Base-by-base conservation (phyloP, 2,113 vertebrate species). In the Raja brachyura region DNA sequence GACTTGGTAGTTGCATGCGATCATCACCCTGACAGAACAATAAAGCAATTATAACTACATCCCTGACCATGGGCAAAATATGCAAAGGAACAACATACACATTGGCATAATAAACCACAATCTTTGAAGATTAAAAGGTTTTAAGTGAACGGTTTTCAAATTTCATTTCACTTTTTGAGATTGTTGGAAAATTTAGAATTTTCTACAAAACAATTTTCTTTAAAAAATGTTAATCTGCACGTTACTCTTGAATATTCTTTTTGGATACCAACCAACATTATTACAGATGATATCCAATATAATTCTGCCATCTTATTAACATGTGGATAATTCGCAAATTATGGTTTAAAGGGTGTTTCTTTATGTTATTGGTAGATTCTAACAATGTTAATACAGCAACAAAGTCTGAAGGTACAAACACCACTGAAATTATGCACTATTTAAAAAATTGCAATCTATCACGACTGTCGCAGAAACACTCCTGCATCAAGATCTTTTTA, bases 1-100 rank as follows among this genome's bases (percentile, higher is more conserved):
- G 98, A 94, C 97, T 98, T 8, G 98, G 97, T 79, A 97, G 95
- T 39, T 98, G 97, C 98, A 99, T 98, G 68, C 97, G 94, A 33
- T 99, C 98, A 3, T 99, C 98, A 2, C 97, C 97, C 97, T 97
- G 85, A 39, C 4, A 93, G 93, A 94, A 76, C 88, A 94, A 90
- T 74, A 11, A 66, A 20, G 0, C 68, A 73, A 73, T 92, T 92
- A 92, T 73, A 54, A 73, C 66, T 13, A 73, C 20, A 25, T 73
- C 73, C 68, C 31, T 92, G 5, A 73, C 14, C 59, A 18, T 31
- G 11, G 28, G 11, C 13, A 28, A 86, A 85, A 31, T 31, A 13
- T 13, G 4, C 56, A 63, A 63, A 6, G 56, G 2, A 86, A 11
- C 1, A 59, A 61, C 11, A 86, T 59, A 63, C 9, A 54, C 3